Evolutionary conservation across 1,140 invertebrate species (phyloP).

Genomic region (Alviniconcha marisindica): DNA sequence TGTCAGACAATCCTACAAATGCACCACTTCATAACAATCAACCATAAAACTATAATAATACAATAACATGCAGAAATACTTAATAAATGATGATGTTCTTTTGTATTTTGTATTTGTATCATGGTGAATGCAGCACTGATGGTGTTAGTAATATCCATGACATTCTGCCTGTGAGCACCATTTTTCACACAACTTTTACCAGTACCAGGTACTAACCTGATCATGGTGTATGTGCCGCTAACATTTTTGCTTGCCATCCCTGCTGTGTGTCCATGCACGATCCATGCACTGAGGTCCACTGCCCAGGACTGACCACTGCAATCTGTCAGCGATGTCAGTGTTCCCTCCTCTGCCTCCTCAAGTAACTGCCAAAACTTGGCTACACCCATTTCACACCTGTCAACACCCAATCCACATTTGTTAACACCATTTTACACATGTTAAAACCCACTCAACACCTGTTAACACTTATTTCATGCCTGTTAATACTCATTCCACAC

Average conservation of each 20-base stretch:
- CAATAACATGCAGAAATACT: no score
- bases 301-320: slow-evolving; percentile 33
- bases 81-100: no score
- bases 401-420: not conserved
- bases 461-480: no score
- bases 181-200: no score
- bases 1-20: not conserved
- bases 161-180: no score
- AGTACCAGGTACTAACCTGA: slow-evolving; percentile 5
- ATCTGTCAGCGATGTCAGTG: not conserved
- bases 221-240: slow-evolving; percentile 2
- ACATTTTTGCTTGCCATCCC: not conserved
- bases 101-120: no score
- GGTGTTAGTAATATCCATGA: no score
- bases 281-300: slow-evolving; percentile 42
- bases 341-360: not conserved
- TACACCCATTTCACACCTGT: slow-evolving; percentile 27
- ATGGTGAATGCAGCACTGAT: no score
- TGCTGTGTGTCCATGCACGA: slow-evolving; percentile 11
- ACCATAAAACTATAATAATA: no score
- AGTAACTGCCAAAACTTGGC: slow-evolving; percentile 31
- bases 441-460: not conserved
- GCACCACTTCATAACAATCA: not conserved
- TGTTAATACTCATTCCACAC: not conserved
- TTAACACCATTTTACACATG: not conserved